phyloP scores from a whole-genome alignment of 2,113 vertebrate genomes.

The Gobio gobio region DNA sequence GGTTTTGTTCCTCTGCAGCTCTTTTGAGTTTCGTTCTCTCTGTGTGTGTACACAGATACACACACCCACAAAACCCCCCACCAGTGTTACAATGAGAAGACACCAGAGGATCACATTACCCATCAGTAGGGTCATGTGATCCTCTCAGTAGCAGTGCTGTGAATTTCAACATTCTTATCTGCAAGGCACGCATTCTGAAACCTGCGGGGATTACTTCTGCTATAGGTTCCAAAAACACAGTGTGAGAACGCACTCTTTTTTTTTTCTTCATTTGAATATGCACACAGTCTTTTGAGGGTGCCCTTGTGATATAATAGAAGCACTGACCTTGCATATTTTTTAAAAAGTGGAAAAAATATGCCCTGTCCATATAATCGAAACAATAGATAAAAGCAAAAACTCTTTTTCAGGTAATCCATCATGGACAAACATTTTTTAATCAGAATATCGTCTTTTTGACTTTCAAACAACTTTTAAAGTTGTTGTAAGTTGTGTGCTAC shows the following conservation, averaged over 20 bases:
- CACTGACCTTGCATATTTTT: no score
- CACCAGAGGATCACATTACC: conserved; percentile 41
- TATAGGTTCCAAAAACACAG: not conserved
- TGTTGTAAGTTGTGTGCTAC: not conserved
- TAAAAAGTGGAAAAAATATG: no score
- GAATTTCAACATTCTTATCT: conserved; percentile 27
- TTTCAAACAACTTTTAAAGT: not conserved
- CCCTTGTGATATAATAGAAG: no score
- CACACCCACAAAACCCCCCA: conserved; percentile 27
- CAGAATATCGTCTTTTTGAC: not conserved
- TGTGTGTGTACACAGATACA: conserved; percentile 10
- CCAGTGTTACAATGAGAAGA: conserved; percentile 25
- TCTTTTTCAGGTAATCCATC: not conserved
- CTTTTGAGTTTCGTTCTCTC: conserved; percentile 8
- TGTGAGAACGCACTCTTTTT: not conserved
- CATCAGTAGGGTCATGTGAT: conserved; percentile 27
- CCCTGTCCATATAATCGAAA: no score
- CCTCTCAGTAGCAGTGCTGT: not conserved
- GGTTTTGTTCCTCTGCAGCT: not conserved
- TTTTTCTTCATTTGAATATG: not conserved
- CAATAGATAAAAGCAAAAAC: no score
- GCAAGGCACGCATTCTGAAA: not conserved
- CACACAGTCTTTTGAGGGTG: not conserved
- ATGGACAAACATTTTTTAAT: not conserved
- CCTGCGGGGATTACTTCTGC: conserved; percentile 37